Evolutionary conservation across 2,888 invertebrate genomes (phyloP).

Genomic region (Ischnus inquisitorius): DNA sequence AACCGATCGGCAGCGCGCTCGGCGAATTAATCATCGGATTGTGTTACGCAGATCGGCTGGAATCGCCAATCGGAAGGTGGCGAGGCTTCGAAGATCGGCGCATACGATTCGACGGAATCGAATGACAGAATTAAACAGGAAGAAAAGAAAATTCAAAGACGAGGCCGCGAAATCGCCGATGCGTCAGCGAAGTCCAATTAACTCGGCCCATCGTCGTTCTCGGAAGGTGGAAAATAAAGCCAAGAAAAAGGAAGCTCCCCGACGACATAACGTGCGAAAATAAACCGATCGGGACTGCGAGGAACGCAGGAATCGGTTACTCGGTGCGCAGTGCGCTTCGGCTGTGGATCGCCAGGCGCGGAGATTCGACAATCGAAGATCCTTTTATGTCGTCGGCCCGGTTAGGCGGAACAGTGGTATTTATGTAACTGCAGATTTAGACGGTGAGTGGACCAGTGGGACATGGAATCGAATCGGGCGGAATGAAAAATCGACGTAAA

Average conservation of each 20-base stretch:
- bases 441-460: conserved; percentile 82
- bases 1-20: conserved; percentile 18
- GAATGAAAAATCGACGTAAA: conserved; percentile 77
- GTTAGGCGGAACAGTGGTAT: conserved; percentile 70
- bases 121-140: conserved; percentile 47
- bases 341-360: not conserved
- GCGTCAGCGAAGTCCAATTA: conserved; percentile 58
- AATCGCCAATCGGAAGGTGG: conserved; percentile 15
- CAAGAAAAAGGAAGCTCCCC: conserved; percentile 27
- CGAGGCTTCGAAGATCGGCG: not conserved
- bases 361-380: conserved; percentile 51
- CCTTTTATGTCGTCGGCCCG: conserved; percentile 78
- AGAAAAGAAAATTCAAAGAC: conserved; percentile 4
- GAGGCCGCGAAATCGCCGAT: conserved; percentile 25
- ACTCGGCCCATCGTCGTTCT: not conserved
- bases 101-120: not conserved
- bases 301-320: conserved; percentile 53
- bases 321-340: not conserved
- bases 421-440: conserved; percentile 81
- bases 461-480: conserved; percentile 73
- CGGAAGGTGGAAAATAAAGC: too few relatives aligned
- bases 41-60: conserved; percentile 25
- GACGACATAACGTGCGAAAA: conserved; percentile 42
- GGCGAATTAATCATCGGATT: conserved; percentile 61
- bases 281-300: conserved; percentile 48